A percentile compares a stretch with the other conserved stretches of the same genome.
Conservation (phyloP, 2,113 vertebrate genomes). For the Phocoena phocoena region DNA sequence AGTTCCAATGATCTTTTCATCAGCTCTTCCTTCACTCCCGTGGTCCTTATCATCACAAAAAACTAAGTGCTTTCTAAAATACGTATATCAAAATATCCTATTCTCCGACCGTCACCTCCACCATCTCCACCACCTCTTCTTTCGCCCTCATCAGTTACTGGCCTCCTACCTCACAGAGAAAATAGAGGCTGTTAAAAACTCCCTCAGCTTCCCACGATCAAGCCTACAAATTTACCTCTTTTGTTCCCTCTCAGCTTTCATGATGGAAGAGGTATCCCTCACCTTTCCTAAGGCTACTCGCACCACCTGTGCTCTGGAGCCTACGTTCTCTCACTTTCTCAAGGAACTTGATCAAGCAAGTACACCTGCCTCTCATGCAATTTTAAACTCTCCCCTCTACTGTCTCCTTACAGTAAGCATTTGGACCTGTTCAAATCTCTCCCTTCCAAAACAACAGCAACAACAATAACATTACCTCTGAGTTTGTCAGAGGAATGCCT, state of each 20-base stretch:
- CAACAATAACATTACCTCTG: neutral
- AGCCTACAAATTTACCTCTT: neutral
- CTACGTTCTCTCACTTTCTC: neutral
- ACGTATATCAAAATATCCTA: neutral
- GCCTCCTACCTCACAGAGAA: neutral
- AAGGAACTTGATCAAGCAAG: neutral
- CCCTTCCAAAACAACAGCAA: neutral
- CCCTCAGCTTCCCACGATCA: neutral
- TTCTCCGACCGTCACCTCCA: neutral
- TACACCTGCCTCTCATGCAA: neutral
- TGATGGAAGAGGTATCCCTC: neutral
- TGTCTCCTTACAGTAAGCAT: neutral
- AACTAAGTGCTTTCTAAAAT: neutral
- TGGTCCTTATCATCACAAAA: neutral
- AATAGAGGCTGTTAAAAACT: neutral
- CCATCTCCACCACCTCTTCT: neutral
- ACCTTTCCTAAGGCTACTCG: neutral
- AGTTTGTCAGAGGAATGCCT: neutral
- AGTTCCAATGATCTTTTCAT: neutral
- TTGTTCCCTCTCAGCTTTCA: neutral
- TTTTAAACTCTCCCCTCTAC: neutral
- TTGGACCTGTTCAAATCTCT: neutral
- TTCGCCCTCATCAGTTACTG: neutral
- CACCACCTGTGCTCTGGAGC: neutral
- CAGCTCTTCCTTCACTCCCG: neutral